Conservation (phyloP, 35 echinoderm and acorn worm genomes). For the Patiria miniata region DNA sequence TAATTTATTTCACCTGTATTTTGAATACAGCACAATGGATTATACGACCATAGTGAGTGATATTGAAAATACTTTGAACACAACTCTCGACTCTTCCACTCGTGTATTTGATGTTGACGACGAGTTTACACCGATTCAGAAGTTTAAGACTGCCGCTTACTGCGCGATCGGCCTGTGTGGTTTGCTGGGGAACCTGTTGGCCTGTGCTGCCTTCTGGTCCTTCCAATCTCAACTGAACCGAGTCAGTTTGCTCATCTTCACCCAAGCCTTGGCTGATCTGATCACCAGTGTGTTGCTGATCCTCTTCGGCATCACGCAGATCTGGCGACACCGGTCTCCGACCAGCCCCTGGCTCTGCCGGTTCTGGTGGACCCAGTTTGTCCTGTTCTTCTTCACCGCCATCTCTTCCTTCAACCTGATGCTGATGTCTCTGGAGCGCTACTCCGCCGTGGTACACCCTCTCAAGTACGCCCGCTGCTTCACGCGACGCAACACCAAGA, state of each 20-base stretch:
- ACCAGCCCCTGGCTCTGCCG: conserved; percentile 67
- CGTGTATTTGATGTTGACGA: too few relatives aligned
- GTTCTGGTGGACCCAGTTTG: conserved; percentile 79
- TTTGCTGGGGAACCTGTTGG: conserved; percentile 63
- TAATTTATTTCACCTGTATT: too few relatives aligned
- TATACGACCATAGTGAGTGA: too few relatives aligned
- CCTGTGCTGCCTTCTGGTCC: conserved; percentile 55
- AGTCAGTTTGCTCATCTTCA: conserved; percentile 76
- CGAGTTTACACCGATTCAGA: neutral
- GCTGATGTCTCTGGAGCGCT: conserved; percentile 73
- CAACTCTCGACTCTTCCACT: too few relatives aligned
- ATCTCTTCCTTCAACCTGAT: conserved; percentile 79
- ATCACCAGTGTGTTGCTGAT: conserved; percentile 63
- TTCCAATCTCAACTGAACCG: conserved; percentile 42
- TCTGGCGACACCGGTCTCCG: conserved; percentile 5
- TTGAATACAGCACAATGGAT: too few relatives aligned
- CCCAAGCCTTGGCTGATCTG: conserved; percentile 67
- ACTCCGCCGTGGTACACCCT: conserved; percentile 69
- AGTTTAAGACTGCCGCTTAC: conserved; percentile 38
- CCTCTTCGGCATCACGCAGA: conserved; percentile 41
- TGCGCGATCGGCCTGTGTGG: conserved; percentile 61
- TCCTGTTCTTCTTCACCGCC: conserved; percentile 67
- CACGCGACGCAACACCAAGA: conserved; percentile 34
- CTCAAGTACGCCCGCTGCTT: conserved; percentile 64
- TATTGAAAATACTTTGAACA: too few relatives aligned